These are phyloP conservation scores for Dryadula phaetusa DNA, from an alignment of 2,888 invertebrate species.

Conservation along the genomic window DNA sequence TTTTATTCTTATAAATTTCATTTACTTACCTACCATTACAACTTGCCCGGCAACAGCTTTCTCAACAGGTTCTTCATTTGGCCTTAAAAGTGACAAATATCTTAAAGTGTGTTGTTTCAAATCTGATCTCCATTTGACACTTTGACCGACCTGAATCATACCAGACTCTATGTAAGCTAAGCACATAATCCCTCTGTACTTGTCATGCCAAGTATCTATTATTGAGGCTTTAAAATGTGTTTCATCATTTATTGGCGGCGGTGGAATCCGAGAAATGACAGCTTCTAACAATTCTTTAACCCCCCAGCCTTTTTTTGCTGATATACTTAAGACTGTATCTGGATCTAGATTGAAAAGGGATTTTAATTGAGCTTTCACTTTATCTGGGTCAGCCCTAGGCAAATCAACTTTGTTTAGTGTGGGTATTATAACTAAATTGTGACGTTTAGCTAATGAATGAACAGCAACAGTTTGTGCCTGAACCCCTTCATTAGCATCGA, in stretches of 20 bases:
- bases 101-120: constrained; percentile 91
- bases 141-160: constrained; percentile 87
- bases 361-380: constrained; percentile 90
- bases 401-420: constrained; percentile 98
- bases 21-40: constrained; percentile 88
- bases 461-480: constrained; percentile 99
- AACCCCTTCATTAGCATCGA: constrained; percentile 98
- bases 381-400: constrained; percentile 94
- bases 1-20: not conserved
- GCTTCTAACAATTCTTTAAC: constrained; percentile 90
- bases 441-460: constrained; percentile 94
- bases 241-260: constrained; percentile 85
- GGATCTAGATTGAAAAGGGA: constrained; percentile 92
- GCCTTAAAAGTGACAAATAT: constrained; percentile 91
- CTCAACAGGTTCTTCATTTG: constrained; percentile 87
- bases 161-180: constrained; percentile 92
- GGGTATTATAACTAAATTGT: constrained; percentile 93
- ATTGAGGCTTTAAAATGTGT: constrained; percentile 91
- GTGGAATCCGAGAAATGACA: constrained; percentile 91
- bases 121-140: constrained; percentile 88
- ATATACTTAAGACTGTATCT: constrained; percentile 90
- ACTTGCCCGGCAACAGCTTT: constrained; percentile 95
- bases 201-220: constrained; percentile 97
- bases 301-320: constrained; percentile 96
- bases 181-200: constrained; percentile 92